Base-by-base conservation (phyloP, 2,797 vertebrate genomes). In the Sebastes variabilis region DNA sequence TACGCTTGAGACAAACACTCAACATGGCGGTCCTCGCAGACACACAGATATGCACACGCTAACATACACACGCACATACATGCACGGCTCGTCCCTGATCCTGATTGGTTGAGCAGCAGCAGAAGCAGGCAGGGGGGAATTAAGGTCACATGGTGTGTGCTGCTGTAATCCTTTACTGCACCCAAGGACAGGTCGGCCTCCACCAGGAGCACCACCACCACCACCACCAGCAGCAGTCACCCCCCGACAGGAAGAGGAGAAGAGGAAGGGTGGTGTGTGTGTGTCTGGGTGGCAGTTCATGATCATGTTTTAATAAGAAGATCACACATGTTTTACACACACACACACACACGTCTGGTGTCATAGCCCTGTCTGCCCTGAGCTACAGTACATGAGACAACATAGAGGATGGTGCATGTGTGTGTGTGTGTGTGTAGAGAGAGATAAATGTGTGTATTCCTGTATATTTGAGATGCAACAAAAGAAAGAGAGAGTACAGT, bases 131-230 rank as follows among this genome's bases (percentile, higher is more conserved):
- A 87, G 76, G 87, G 93, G 88, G 88, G 87, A 90, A 95, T 96
- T 93, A 94, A 93, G 95, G 95, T 94, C 93, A 94, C 91, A 92
- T 92, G 92, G 89, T 92, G 82, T 61, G 72, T 88, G 82, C 88
- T 87, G 86, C 85, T 90, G 88, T 94, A 94, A 94, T 94, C 92
- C 92, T 88, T 93, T 89, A 89, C 87, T 88, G 86, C 89, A 91
- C 84, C 83, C 92, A 94, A 93, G 90, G 91, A 93, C 89, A 79
- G 72, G 77, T 88, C 70, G 85, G 91, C 90, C 89, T 90, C 85
- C 85, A 82, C 30, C 74, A 78, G 24, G 67, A 75, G 8, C 52
- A 52, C 20, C 49, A 52, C 20, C 49, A 49, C 38, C 38, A 52
- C 8, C 20, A 49, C 38, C 38, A 52, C 8, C 49, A 54, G 11